Conservation (phyloP, 2,113 vertebrate species). For the Crocuta crocuta region DNA sequence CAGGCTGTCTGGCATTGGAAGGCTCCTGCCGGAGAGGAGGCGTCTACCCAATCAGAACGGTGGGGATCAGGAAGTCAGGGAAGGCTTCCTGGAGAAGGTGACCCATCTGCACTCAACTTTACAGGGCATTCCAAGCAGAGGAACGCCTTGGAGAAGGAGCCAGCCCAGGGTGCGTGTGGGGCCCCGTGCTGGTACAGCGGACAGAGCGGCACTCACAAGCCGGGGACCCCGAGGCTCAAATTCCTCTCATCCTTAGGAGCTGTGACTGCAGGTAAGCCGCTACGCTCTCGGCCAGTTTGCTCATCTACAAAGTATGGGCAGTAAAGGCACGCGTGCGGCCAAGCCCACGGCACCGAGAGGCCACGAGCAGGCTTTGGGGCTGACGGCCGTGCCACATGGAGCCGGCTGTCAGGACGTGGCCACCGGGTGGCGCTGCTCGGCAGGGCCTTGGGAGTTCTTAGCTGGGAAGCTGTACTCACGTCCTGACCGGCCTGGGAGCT, state of each 20-base stretch:
- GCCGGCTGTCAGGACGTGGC: neutral
- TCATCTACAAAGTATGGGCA: neutral
- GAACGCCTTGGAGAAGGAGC: neutral
- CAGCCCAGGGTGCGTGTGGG: accelerated
- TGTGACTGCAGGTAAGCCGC: neutral
- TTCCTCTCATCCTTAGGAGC: neutral
- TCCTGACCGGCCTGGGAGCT: accelerated
- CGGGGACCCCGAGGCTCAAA: neutral
- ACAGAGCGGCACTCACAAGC: neutral
- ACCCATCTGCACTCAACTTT: neutral
- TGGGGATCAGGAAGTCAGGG: neutral
- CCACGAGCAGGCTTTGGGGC: accelerated
- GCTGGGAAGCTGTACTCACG: accelerated
- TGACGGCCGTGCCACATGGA: accelerated
- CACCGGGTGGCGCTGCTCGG: neutral
- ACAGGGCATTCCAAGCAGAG: neutral
- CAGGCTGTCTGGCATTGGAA: neutral
- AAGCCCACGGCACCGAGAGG: neutral
- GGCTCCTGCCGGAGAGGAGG: neutral
- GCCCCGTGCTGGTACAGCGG: accelerated
- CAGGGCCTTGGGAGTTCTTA: neutral
- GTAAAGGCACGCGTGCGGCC: neutral
- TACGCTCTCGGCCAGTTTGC: neutral
- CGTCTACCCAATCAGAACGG: neutral
- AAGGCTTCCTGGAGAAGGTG: neutral